Conservation (phyloP, 2,113 vertebrate genomes). For the Colinus virginianus region DNA sequence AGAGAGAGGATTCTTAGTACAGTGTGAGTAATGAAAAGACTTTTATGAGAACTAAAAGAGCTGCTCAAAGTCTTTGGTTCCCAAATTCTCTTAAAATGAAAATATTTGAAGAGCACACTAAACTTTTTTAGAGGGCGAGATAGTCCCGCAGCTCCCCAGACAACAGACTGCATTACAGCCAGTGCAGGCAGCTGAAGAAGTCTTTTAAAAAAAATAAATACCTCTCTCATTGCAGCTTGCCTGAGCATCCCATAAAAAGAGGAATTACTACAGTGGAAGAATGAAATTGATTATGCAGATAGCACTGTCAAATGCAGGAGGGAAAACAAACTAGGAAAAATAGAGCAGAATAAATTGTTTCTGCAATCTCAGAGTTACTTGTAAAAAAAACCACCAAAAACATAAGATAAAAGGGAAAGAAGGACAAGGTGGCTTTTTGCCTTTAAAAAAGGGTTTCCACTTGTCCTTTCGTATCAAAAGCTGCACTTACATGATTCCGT, state of each 20-base stretch:
- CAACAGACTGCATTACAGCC: background rate
- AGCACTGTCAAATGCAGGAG: slow-evolving; percentile 24
- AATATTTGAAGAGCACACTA: background rate
- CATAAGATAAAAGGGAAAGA: background rate
- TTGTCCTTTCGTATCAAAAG: background rate
- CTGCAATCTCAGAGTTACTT: slow-evolving; percentile 7
- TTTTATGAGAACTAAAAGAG: background rate
- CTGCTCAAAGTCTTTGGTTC: background rate
- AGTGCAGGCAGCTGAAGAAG: background rate
- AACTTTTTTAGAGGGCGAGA: background rate
- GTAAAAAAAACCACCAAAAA: background rate
- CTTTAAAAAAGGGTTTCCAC: background rate
- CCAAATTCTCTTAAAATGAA: background rate
- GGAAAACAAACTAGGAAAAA: slow-evolving; percentile 50
- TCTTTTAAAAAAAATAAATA: background rate
- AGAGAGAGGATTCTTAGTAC: background rate
- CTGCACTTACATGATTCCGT: background rate
- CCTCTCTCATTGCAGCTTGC: background rate
- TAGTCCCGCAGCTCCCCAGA: background rate
- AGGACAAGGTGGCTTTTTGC: background rate
- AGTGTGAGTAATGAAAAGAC: background rate
- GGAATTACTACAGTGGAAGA: slow-evolving; percentile 48
- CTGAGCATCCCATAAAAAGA: slow-evolving; percentile 49
- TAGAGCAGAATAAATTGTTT: slow-evolving; percentile 47
- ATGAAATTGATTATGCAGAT: slow-evolving; percentile 56